phyloP scores from a whole-genome alignment of 2,888 invertebrate genomes.

The Macropis europaea region DNA sequence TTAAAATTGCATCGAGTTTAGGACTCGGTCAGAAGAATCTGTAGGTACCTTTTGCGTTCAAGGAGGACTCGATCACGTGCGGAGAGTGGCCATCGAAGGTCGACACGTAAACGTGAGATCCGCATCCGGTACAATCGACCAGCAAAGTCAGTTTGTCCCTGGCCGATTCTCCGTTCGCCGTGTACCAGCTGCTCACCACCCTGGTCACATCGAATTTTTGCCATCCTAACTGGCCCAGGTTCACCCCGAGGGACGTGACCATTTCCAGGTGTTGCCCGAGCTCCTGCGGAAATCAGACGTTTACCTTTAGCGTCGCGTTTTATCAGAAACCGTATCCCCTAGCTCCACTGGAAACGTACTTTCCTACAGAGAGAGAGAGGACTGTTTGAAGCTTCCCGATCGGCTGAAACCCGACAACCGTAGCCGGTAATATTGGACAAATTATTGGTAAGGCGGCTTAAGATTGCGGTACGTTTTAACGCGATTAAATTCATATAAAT shows the following conservation, averaged over 20 bases:
- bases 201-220: slow-evolving; percentile 91
- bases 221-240: slow-evolving; percentile 89
- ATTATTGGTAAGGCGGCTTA: slow-evolving; percentile 44
- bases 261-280: slow-evolving; percentile 76
- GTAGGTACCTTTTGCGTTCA: slow-evolving; percentile 75
- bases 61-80: slow-evolving; percentile 76
- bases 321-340: too few relatives aligned
- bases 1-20: too few relatives aligned
- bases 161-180: slow-evolving; percentile 69
- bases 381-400: slow-evolving; percentile 29
- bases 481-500: slow-evolving; percentile 46
- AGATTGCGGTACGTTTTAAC: slow-evolving; percentile 35
- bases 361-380: slow-evolving; percentile 4
- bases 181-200: slow-evolving; percentile 89
- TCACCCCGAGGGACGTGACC: slow-evolving; percentile 80
- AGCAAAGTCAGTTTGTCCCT: slow-evolving; percentile 87
- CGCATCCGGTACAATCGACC: slow-evolving; percentile 92
- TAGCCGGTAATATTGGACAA: slow-evolving; percentile 40
- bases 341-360: too few relatives aligned
- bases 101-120: slow-evolving; percentile 85
- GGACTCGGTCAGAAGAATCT: too few relatives aligned
- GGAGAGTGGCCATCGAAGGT: slow-evolving; percentile 78
- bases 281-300: slow-evolving; percentile 67
- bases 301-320: neutral
- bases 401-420: slow-evolving; percentile 51